Evolutionary conservation across 2,888 invertebrate genomes (phyloP), one percentile per base, ranked within the genome.

Genomic region (Spicauda simplicius): DNA sequence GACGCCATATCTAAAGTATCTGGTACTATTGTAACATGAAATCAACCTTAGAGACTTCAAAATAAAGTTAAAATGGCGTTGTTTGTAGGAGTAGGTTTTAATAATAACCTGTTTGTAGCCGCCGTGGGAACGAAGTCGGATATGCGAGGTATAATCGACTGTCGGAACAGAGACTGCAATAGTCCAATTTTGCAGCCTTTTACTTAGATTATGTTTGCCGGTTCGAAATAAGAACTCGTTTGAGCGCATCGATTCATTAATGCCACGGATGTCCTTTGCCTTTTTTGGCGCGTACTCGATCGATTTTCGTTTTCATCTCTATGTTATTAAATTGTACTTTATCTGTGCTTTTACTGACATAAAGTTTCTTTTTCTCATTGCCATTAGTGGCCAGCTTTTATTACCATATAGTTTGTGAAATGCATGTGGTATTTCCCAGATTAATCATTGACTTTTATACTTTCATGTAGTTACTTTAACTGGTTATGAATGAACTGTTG

Each of bases 151-250:
- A 89, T 91, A 91, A 91, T 91, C 89, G 90, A 83, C 89, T 84
- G 88, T 88, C 89, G 88, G 91, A 89, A 88, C 90, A 85, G 82
- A 84, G 86, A 84, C 88, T 89, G 92, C 91, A 91, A 91, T 92
- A 92, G 91, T 92, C 92, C 90, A 92, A 93, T 93, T 93, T 91
- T 88, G 91, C 89, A 89, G 90, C 86, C 91, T 92, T 91, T 93
- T 92, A 91, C 92, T 91, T 90, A 91, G 90, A 87, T 89, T 84
- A 84, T 85, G 80, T 83, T 84, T 80, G 67, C 67, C 70, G 78
- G 79, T 81, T 83, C 79, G 79, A 82, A 86, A 87, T 80, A 80
- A 73, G 75, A 66, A 87, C 83, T 80, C 67, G 83, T 87, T 88
- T 84, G 77, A 76, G 79, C 72, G 71, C 82, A 81, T 83, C 77